Evolutionary conservation across 2,888 invertebrate species (phyloP), one percentile per base, ranked within the genome.

Genomic region (Muschampia plurimacula): DNA sequence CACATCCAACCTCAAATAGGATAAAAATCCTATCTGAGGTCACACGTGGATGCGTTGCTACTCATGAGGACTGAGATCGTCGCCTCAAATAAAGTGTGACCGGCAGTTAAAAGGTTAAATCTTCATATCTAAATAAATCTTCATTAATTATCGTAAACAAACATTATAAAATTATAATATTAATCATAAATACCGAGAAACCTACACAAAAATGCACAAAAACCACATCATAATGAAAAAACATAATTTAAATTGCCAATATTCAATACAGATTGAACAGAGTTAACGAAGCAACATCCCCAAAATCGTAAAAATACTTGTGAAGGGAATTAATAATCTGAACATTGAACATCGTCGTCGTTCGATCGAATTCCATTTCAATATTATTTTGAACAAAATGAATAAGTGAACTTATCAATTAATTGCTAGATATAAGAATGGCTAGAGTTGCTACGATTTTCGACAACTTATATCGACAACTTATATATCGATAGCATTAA

Each of bases 401-500:
- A 69, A 52, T 52, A 15, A 69, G 62, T 15, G 32, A 44, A 62
- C 36, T 62, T 69, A 69, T 69, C 62, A 69, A 69, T 69, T 69
- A 69, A 69, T 67, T 67, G 55, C 57, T 57, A 6, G 67, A 57
- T 32, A 59, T 28, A 59, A 59, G 32, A 32, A 59, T 22, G 55
- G 55, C 55, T 55, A 55, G 55, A 9, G 55, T 9, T 22, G 55
- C 15, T 15, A 2, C 55, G 22, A 57, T n/a, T n/a, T n/a, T n/a
- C n/a, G n/a, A n/a, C n/a, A n/a, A n/a, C n/a, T n/a, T 55, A 10
- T 59, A 59, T 59, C 59, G 66, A 55, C 22, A 22, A 15, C n/a
- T n/a, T 0, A 49, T 13, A 46, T 46, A 46, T 46, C 46, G 46
- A 46, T 13, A 13, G 13, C 13, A 46, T 46, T 13, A 13, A 46